A percentile compares a stretch with the other conserved stretches of the same genome.
These are phyloP conservation scores for Panagrolaimus sp. DNA, from an alignment of 1,140 invertebrate genomes.

Conservation along the genomic window DNA sequence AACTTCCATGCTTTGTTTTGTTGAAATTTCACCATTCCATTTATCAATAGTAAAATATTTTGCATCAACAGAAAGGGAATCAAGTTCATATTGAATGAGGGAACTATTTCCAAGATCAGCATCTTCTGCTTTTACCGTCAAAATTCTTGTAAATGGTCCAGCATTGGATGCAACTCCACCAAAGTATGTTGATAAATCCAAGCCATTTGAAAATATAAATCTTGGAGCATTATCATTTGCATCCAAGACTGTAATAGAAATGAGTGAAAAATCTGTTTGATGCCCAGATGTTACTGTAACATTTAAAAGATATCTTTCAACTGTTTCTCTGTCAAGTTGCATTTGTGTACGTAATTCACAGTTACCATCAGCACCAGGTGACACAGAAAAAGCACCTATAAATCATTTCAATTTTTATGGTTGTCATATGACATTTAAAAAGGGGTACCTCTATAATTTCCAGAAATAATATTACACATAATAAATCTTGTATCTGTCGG, in stretches of 20 bases:
- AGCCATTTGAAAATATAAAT: constrained; percentile 39
- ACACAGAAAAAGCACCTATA: constrained; percentile 25
- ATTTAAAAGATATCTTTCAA: constrained; percentile 51
- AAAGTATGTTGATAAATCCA: constrained; percentile 36
- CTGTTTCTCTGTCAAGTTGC: constrained; percentile 46
- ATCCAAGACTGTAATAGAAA: constrained; percentile 35
- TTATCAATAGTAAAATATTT: constrained; percentile 48
- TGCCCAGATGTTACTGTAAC: constrained; percentile 46
- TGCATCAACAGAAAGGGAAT: constrained; percentile 38
- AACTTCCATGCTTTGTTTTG: constrained; percentile 44
- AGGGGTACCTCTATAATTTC: constrained; percentile 50
- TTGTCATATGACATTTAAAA: constrained; percentile 10
- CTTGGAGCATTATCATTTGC: constrained; percentile 37
- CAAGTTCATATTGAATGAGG: constrained; percentile 46
- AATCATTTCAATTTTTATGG: constrained; percentile 14
- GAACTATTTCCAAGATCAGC: constrained; percentile 47
- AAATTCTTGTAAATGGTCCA: constrained; percentile 33
- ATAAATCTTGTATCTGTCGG: constrained; percentile 53
- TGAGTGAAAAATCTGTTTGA: constrained; percentile 44
- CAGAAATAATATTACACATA: constrained; percentile 48
- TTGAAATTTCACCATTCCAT: constrained; percentile 41
- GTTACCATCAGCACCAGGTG: constrained; percentile 38
- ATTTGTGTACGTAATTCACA: constrained; percentile 54
- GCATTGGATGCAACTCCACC: constrained; percentile 41
- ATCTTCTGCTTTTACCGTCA: constrained; percentile 51